Conservation (phyloP, 2,113 vertebrate genomes). For the Leptobrachium leishanense region DNA sequence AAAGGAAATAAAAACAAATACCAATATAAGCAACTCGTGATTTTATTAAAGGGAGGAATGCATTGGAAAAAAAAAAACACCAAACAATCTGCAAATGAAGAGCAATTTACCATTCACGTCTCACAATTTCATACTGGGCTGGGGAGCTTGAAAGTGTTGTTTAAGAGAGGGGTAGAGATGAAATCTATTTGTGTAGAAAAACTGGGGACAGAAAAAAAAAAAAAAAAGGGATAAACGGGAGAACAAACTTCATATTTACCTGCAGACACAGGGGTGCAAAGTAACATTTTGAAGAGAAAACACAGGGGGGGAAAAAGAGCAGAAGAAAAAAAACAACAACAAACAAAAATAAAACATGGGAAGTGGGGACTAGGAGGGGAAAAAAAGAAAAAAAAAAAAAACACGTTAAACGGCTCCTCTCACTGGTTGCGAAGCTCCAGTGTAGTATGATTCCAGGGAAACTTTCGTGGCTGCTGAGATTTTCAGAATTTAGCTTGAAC, state of each 20-base stretch:
- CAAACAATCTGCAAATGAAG: slow-evolving; percentile 60
- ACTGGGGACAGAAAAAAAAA: neutral
- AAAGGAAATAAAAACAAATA: neutral
- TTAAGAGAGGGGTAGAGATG: neutral
- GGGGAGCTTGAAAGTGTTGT: slow-evolving; percentile 49
- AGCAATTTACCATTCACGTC: slow-evolving; percentile 63
- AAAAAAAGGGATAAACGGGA: neutral
- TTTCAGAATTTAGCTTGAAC: neutral
- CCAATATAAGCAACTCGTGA: slow-evolving; percentile 16
- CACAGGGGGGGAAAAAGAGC: slow-evolving; percentile 59
- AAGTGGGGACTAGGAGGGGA: slow-evolving; percentile 32
- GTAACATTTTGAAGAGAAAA: neutral
- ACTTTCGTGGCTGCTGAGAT: neutral
- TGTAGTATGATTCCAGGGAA: neutral
- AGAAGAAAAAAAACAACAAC: slow-evolving; percentile 57
- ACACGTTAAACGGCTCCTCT: slow-evolving; percentile 5
- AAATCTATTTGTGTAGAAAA: too few relatives aligned
- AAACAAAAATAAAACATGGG: slow-evolving; percentile 56
- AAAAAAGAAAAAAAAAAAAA: slow-evolving; percentile 9
- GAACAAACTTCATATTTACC: slow-evolving; percentile 41
- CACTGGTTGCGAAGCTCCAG: slow-evolving; percentile 18
- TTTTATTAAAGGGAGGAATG: slow-evolving; percentile 43
- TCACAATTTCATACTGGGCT: slow-evolving; percentile 56
- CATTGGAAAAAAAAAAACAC: neutral
- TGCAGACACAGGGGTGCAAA: slow-evolving; percentile 16